Percentiles rank a stretch among this genome's conserved stretches.
These are phyloP conservation scores for Cromileptes altivelis DNA, from an alignment of 2,113 vertebrate species.

Conservation along the genomic window DNA sequence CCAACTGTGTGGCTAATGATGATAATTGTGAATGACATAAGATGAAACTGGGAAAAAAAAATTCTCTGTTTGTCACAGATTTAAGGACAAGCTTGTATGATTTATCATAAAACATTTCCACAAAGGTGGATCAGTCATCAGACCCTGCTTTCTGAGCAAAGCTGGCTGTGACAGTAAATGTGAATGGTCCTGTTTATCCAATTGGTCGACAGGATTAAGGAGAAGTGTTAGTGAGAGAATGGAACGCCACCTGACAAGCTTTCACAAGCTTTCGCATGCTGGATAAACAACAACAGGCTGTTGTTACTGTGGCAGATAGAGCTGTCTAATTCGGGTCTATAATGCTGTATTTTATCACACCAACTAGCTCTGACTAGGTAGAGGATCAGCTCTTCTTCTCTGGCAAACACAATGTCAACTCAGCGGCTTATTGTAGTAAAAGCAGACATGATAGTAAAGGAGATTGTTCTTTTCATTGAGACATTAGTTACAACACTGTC, in stretches of 20 bases:
- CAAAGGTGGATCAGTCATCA: not conserved
- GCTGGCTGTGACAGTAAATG: not conserved
- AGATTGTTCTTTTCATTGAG: not conserved
- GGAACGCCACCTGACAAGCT: not conserved
- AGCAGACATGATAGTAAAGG: not conserved
- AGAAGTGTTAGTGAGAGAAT: constrained; percentile 17
- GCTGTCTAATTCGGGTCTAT: not conserved
- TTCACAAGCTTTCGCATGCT: constrained; percentile 14
- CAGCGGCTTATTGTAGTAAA: no score
- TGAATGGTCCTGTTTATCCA: constrained; percentile 42
- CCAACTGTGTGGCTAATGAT: not conserved
- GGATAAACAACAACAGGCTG: constrained; percentile 21
- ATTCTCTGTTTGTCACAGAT: not conserved
- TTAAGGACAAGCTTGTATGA: not conserved
- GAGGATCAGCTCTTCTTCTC: not conserved
- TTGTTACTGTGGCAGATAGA: not conserved
- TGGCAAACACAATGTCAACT: not conserved
- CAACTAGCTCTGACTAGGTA: not conserved
- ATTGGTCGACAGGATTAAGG: constrained; percentile 53
- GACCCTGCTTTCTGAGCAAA: not conserved
- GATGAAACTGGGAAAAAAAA: not conserved
- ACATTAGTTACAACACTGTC: not conserved
- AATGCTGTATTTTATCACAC: not conserved
- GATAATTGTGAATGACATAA: not conserved
- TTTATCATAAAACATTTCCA: not conserved